A percentile compares a stretch with the other conserved stretches of the same genome.
These are phyloP conservation scores for Leptoclinus maculatus DNA, from an alignment of 2,797 vertebrate genomes.

Conservation along the genomic window DNA sequence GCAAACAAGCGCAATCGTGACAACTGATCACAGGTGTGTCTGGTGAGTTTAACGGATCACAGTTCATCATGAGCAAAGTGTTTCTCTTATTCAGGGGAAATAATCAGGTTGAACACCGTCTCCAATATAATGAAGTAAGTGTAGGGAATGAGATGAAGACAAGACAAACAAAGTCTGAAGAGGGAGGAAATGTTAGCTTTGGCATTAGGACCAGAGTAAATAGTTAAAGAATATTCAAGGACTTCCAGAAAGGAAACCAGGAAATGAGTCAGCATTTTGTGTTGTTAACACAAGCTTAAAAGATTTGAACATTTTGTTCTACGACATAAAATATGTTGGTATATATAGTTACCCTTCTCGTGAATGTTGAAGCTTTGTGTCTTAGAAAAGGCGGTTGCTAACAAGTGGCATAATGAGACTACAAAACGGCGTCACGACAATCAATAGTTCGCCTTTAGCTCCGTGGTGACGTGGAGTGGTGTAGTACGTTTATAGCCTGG, in stretches of 20 bases:
- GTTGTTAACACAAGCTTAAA: too few relatives aligned
- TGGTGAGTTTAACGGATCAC: background rate
- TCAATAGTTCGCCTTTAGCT: too few relatives aligned
- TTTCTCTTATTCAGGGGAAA: background rate
- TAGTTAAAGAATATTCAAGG: background rate
- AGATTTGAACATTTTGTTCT: too few relatives aligned
- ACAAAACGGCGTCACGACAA: too few relatives aligned
- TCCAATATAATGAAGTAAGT: background rate
- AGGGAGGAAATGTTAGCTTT: background rate
- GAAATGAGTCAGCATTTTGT: too few relatives aligned
- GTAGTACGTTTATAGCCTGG: too few relatives aligned
- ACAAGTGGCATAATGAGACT: too few relatives aligned
- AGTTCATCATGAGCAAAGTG: background rate
- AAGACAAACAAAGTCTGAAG: background rate
- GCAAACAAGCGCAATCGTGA: background rate
- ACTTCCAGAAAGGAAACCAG: background rate
- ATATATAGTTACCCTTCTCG: too few relatives aligned
- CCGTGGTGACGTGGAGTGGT: too few relatives aligned
- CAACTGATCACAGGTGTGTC: constrained; percentile 31
- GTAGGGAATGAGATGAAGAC: background rate
- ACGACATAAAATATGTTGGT: too few relatives aligned
- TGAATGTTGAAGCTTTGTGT: too few relatives aligned
- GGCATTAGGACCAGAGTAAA: background rate
- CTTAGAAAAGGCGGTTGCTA: too few relatives aligned
- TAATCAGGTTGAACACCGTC: background rate